Percentiles rank a stretch among this genome's conserved stretches.
phyloP scores from a whole-genome alignment of 2,113 vertebrate genomes.

The Lontra canadensis region DNA sequence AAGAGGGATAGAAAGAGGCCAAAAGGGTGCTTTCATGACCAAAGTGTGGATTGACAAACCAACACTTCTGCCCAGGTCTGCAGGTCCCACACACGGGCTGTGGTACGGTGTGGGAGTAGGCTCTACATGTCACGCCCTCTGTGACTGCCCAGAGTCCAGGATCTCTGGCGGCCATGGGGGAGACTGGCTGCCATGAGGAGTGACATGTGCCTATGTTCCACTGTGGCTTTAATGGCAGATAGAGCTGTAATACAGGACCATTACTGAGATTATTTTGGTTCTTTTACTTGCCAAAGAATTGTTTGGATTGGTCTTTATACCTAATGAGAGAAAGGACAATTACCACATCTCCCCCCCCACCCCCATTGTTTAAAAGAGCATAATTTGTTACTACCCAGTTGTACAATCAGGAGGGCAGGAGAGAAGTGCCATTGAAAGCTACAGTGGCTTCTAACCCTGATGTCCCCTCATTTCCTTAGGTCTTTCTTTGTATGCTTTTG shows the following conservation, averaged over 20 bases:
- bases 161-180: not conserved
- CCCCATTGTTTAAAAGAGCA: not conserved
- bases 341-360: fast-evolving
- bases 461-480: not conserved
- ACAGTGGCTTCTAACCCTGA: fast-evolving
- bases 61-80: not conserved
- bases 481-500: not conserved
- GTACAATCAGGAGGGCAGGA: not conserved
- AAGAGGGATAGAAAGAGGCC: not conserved
- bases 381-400: not conserved
- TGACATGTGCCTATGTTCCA: not conserved
- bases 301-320: not conserved
- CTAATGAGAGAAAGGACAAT: not conserved
- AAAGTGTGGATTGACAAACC: not conserved
- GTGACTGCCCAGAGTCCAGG: not conserved
- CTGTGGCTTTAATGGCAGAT: not conserved
- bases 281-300: not conserved
- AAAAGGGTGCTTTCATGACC: no score
- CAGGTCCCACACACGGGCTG: no score
- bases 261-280: not conserved
- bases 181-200: not conserved
- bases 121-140: fast-evolving
- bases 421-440: not conserved
- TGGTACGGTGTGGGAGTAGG: not conserved
- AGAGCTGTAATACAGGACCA: not conserved